A percentile compares a stretch with the other conserved stretches of the same genome.
phyloP scores from a whole-genome alignment of 2,797 vertebrate genomes.

The Chaetodon trifasciatus region DNA sequence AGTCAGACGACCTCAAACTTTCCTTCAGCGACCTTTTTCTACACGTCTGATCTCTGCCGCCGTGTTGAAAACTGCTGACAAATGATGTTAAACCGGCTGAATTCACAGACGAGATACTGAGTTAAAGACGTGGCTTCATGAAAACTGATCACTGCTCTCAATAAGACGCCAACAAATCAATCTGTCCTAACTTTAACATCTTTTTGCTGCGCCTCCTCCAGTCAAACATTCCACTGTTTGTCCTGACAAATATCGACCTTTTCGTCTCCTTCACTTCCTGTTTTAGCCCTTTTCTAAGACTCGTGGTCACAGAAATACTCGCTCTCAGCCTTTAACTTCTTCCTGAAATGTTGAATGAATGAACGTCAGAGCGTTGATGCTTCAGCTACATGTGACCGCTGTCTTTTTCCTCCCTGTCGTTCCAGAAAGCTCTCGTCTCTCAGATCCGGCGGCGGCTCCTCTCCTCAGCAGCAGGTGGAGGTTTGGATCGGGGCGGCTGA shows the following conservation, averaged over 20 bases:
- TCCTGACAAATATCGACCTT: not conserved
- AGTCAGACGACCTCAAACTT: not conserved
- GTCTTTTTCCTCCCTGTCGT: slow-evolving; percentile 1
- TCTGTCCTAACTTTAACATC: not conserved
- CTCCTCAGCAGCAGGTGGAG: not conserved
- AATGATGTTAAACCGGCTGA: not conserved
- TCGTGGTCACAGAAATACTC: not conserved
- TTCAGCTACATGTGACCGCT: not conserved
- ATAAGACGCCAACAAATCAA: not conserved
- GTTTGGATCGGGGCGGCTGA: not conserved
- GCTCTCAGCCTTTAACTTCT: not conserved
- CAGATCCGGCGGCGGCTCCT: not conserved
- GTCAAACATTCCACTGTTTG: too few relatives aligned
- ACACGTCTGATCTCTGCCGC: not conserved
- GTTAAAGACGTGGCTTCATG: not conserved
- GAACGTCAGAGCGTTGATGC: not conserved
- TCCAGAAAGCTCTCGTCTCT: not conserved
- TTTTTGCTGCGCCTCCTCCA: not conserved
- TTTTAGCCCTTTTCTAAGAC: not conserved
- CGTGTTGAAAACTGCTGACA: not conserved
- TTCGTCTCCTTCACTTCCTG: not conserved
- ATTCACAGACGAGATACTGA: not conserved
- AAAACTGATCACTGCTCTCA: not conserved
- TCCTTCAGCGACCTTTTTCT: too few relatives aligned
- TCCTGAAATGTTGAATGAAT: not conserved